Base-by-base conservation (phyloP, 2,888 invertebrate species). In the Harpalus rufipes region DNA sequence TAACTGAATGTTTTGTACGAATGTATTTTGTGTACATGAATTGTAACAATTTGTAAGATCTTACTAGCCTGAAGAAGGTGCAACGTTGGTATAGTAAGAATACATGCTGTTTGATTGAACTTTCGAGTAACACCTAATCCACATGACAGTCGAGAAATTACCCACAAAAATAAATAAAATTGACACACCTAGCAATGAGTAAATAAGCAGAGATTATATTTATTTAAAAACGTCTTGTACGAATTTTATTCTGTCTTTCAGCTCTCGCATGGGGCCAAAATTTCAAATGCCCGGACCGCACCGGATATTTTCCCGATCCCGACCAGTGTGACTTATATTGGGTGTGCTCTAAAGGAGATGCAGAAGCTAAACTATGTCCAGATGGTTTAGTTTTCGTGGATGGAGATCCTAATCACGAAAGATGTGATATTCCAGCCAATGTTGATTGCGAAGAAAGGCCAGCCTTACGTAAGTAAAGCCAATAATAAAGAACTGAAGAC, bases 291-390 rank as follows among this genome's bases (percentile, higher is more conserved):
- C 96, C 96, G 3, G 93, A 94, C 86, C 92, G 94, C 87, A 94
- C 93, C 86, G 96, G 96, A n/a, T 95, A 93, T 91, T 96, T 93
- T 91, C 93, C 95, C 4, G 96, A 96, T 90, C 92, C 92, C 0
- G 93, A 94, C 88, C 95, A 96, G 90, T 96, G 96, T 89, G 96
- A 96, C 91, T 93, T 96, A 86, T 96, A 96, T 90, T 96, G 95
- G 91, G 93, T 93, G 88, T 96, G 96, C 91, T 91, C 91, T 84
- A 93, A 94, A 90, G 94, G 94, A 32, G 92, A 92, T 85, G 90
- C 94, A 2, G 95, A 95, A 89, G 92, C 93, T 85, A 94, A 92
- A 87, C 92, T 96, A 12, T 96, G 96, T 89, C 95, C 96, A 0
- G 96, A 96, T 87, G 96, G 96, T 0, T 92, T 96, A 44, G 95